Base-by-base conservation (phyloP, 2,888 invertebrate genomes). In the Caenorhabditis drosophilae region DNA sequence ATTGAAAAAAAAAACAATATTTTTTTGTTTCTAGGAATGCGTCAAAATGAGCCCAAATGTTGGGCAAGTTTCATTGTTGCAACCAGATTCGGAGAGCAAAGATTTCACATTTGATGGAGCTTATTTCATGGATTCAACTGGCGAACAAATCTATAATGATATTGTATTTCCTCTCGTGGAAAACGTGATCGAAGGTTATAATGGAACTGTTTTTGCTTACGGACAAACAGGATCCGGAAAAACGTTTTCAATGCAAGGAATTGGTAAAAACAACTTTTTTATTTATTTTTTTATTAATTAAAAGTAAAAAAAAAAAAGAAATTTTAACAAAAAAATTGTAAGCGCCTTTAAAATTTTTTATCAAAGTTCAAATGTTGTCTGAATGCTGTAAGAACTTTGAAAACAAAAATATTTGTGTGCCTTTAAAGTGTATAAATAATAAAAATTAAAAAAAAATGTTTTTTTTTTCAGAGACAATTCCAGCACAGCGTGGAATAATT, bases 221-320 rank as follows among this genome's bases (percentile, higher is more conserved):
- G 93, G 93, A 0, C 93, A 93, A 85, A 93, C 92, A 0, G 92
- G 93, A 0, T 92, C 92, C 83, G 93, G 93, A 0, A 93, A 93
- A 84, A 91, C 92, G 0, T 91, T 90, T 83, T 91, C 92, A 12
- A 93, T 93, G 92, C 91, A 92, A 83, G 92, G 91, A 9, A 84
- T 88, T 25, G n/a, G n/a, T n/a, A n/a, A n/a, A n/a, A n/a, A n/a
- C n/a, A n/a, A n/a, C n/a, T n/a, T n/a, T n/a, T n/a, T n/a, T n/a
- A n/a, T 73, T 85, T 18, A 20, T 12, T 15, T 12, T 16, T 41
- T n/a, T 16, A 9, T 41, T n/a, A n/a, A n/a, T 46, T 20, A 18
- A 9, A 11, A 4, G n/a, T n/a, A n/a, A n/a, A n/a, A n/a, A n/a
- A n/a, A n/a, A n/a, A n/a, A n/a, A n/a, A n/a, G n/a, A n/a, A n/a